Evolutionary conservation across 2,797 vertebrate genomes (phyloP).

Genomic region (Lophius americanus): DNA sequence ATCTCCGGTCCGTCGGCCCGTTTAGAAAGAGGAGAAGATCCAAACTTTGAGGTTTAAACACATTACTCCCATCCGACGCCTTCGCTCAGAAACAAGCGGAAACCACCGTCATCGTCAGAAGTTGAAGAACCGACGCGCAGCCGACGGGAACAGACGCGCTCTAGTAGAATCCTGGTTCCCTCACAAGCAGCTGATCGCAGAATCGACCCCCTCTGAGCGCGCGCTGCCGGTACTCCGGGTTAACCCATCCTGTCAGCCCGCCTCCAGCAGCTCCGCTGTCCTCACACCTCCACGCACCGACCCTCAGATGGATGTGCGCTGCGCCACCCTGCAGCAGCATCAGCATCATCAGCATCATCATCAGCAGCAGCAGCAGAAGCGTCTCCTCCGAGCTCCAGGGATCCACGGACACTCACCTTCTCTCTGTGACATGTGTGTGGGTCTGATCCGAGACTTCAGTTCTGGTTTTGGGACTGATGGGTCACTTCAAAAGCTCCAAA

Average conservation of each 20-base stretch:
- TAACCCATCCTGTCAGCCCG: conserved; percentile 12
- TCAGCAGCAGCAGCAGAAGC: conserved; percentile 44
- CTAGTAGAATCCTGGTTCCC: conserved; percentile 25
- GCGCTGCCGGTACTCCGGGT: not conserved
- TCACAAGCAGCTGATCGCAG: too few species aligned
- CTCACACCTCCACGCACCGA: conserved; percentile 45
- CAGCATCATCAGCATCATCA: conserved; percentile 46
- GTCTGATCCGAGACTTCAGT: too few species aligned
- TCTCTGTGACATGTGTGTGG: not conserved
- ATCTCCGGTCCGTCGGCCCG: conserved; percentile 28
- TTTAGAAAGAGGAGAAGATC: conserved; percentile 2
- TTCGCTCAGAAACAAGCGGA: not conserved
- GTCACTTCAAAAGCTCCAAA: too few species aligned
- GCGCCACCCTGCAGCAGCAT: conserved; percentile 61
- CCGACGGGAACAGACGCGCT: conserved; percentile 45
- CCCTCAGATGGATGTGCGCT: conserved; percentile 55
- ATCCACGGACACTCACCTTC: conserved; percentile 12
- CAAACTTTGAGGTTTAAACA: conserved; percentile 52
- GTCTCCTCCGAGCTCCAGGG: too few species aligned
- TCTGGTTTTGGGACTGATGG: too few species aligned
- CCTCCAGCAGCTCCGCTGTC: conserved; percentile 20
- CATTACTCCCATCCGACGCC: conserved; percentile 10
- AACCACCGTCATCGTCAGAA: conserved; percentile 28
- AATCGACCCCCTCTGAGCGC: not conserved
- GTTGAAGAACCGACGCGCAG: conserved; percentile 30